A percentile compares a stretch with the other conserved stretches of the same genome.
Evolutionary conservation across 30 jellyfish, hydroid and myxozoan genomes (phyloP).

Genomic region (Turritopsis rubra): DNA sequence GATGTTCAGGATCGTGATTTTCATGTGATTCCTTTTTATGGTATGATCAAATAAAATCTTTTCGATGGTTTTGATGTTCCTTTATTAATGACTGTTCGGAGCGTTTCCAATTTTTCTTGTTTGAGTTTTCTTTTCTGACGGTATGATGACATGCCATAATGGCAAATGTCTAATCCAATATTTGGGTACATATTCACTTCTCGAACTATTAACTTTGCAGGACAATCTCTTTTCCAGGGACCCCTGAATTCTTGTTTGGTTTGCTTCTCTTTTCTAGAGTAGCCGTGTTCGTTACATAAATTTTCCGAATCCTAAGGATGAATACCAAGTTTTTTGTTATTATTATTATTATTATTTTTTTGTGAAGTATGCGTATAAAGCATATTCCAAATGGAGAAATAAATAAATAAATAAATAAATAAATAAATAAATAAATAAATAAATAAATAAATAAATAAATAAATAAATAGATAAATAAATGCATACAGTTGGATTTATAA

Average conservation of each 20-base stretch:
- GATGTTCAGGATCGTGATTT: background rate
- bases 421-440: too few species aligned
- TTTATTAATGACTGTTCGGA: background rate
- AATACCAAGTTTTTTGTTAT: background rate
- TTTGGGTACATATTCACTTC: background rate
- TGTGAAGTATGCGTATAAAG: background rate
- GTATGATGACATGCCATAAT: background rate
- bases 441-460: too few species aligned
- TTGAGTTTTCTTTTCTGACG: background rate
- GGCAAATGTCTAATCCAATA: background rate
- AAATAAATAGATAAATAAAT: too few species aligned
- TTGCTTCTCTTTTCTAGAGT: background rate
- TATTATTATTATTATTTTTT: too few species aligned
- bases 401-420: too few species aligned
- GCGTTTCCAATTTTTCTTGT: background rate
- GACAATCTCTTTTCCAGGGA: background rate
- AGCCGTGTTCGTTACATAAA: background rate
- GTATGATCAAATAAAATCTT: background rate
- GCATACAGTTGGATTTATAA: background rate
- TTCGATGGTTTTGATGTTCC: background rate
- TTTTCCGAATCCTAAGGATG: background rate
- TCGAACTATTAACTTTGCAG: background rate
- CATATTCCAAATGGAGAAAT: background rate
- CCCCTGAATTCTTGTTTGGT: background rate
- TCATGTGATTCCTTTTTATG: background rate